Percentiles rank a stretch among this genome's conserved stretches.
Conservation (phyloP, 2,113 vertebrate genomes). For the Nicator chloris region DNA sequence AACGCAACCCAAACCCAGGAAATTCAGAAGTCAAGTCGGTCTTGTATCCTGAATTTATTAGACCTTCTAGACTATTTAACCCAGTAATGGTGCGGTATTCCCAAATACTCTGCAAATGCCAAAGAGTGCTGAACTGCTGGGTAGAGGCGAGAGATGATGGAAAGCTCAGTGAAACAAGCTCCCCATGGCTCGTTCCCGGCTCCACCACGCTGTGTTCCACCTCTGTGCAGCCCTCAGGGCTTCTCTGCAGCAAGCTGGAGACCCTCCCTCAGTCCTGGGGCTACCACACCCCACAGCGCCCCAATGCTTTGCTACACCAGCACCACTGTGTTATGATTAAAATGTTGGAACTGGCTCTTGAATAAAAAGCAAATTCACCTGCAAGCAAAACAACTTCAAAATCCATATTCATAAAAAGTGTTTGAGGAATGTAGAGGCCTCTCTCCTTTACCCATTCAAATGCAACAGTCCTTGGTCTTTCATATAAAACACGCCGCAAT, state of each 20-base stretch:
- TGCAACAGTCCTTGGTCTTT: background rate
- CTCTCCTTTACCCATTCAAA: background rate
- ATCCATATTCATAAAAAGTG: constrained; percentile 30
- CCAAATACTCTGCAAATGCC: background rate
- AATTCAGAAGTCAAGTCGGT: background rate
- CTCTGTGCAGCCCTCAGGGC: background rate
- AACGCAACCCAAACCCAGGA: background rate
- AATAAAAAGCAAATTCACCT: background rate
- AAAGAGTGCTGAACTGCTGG: background rate
- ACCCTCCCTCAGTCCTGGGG: background rate
- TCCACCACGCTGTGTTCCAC: background rate
- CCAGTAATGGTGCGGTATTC: accelerated
- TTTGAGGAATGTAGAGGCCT: background rate
- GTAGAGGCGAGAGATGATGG: background rate
- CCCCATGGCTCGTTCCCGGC: background rate
- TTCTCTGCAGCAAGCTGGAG: background rate
- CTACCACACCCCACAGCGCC: background rate
- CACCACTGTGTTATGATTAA: background rate
- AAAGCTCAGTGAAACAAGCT: background rate
- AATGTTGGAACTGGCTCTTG: background rate
- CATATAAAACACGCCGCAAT: background rate
- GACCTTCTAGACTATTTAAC: background rate
- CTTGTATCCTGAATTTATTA: background rate
- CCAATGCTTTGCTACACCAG: background rate
- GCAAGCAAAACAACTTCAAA: constrained; percentile 24